These are phyloP conservation scores for Upupa epops DNA, from an alignment of 2,113 vertebrate genomes.

Conservation along the genomic window DNA sequence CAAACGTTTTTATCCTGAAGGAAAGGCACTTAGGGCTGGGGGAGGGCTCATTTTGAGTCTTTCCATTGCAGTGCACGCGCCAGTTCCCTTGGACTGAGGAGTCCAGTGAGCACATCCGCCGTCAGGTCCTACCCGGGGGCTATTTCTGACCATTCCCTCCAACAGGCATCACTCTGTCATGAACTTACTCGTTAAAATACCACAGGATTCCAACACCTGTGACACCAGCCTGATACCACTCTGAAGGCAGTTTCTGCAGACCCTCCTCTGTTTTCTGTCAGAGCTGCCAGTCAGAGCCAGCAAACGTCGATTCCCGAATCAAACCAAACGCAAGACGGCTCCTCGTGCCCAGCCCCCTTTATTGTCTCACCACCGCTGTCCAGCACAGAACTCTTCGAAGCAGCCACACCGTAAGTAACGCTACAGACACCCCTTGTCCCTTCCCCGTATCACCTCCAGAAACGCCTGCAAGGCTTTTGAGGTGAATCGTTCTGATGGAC, in stretches of 20 bases:
- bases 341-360: background rate
- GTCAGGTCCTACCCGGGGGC: no score
- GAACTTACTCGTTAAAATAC: no score
- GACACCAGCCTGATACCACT: background rate
- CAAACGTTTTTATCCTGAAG: no score
- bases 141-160: no score
- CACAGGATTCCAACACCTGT: background rate
- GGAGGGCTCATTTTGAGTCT: no score
- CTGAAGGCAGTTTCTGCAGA: background rate
- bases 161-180: no score
- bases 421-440: background rate
- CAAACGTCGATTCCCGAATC: background rate
- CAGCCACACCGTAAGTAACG: background rate
- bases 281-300: background rate
- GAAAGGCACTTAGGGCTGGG: no score
- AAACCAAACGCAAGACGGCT: background rate
- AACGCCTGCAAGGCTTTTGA: background rate
- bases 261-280: background rate
- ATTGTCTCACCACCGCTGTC: background rate
- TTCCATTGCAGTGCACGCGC: no score
- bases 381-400: background rate
- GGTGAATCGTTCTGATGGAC: background rate
- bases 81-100: no score
- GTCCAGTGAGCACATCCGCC: no score
- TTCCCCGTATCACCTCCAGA: background rate